Evolutionary conservation across 2,888 invertebrate species (phyloP).

Genomic region (Drosophila demipolita): DNA sequence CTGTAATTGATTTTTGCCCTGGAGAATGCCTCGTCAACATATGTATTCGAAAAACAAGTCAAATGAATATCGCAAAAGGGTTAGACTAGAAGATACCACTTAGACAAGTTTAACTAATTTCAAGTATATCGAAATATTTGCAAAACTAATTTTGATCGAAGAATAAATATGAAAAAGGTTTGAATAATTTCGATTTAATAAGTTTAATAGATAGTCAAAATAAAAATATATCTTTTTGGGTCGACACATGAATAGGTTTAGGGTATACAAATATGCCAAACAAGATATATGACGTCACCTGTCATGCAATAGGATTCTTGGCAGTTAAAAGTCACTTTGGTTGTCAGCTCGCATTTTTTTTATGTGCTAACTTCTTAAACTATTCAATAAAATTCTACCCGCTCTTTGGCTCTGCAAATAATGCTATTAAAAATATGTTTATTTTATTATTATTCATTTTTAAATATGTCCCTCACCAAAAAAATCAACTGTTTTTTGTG

Average conservation of each 20-base stretch:
- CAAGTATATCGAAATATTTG: not conserved
- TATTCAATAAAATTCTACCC: not conserved
- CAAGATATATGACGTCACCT: not conserved
- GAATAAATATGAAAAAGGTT: not conserved
- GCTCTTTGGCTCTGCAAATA: not conserved
- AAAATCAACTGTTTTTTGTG: not conserved
- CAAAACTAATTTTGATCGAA: not conserved
- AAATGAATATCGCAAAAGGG: not conserved
- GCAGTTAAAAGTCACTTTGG: not conserved
- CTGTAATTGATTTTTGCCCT: conserved; percentile 59
- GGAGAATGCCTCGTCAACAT: conserved; percentile 12
- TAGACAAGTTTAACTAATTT: not conserved
- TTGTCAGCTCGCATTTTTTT: not conserved
- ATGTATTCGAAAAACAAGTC: not conserved
- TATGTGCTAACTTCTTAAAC: not conserved
- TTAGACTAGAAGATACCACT: not conserved
- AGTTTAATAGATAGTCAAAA: not conserved
- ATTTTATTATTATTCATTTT: not conserved
- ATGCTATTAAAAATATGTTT: not conserved
- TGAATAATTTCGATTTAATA: not conserved
- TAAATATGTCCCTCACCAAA: not conserved
- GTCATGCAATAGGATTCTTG: not conserved
- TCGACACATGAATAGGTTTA: not conserved
- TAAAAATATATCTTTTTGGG: not conserved
- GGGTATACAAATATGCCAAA: not conserved